Evolutionary conservation across 2,797 vertebrate species (phyloP), one percentile per base, ranked within the genome.

Genomic region (Phylloscopus collybita): DNA sequence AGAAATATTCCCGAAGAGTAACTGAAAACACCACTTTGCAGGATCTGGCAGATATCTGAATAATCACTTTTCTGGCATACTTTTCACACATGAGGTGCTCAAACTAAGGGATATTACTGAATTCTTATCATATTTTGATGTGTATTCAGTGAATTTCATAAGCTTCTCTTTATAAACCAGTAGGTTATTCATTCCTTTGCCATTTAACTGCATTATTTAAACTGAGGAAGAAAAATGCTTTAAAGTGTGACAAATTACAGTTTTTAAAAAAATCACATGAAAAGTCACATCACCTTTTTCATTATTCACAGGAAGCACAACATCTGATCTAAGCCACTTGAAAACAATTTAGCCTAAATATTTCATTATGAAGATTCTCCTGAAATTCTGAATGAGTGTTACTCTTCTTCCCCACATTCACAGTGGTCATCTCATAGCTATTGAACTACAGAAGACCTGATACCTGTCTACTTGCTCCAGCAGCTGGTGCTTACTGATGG

Each of bases 401-500:
- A 23, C 13, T 36, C 11, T 51, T 88, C 14, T 27, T 60, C 4
- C 11, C 10, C 22, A 49, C 8, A 45, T 61, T 57, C 25, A 56
- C 11, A 69, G 16, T 14, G 13, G 29, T 53, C 10, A 32, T 76
- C 76, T 64, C 65, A 66, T 38, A 60, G 10, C 16, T 60, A 30
- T 2, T n/a, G 45, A 51, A 20, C 12, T 54, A 6, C 1, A n/a
- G 36, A 59, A 21, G 15, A 26, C 6, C 20, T n/a, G 13, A 38
- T 10, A 27, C 32, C 8, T 50, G 23, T 19, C 61, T 21, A 3
- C 18, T 71, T 74, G 23, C 9, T 57, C 19, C 20, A 76, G 53
- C 44, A 80, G 11, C 0, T 0, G 22, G 16, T 57, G 21, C 32
- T 60, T 42, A 38, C 1, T 16, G 38, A 42, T 15, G 4, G 12